A percentile compares a stretch with the other conserved stretches of the same genome.
Evolutionary conservation across 1,140 invertebrate species (phyloP).

Genomic region (Polypedilum pembai): DNA sequence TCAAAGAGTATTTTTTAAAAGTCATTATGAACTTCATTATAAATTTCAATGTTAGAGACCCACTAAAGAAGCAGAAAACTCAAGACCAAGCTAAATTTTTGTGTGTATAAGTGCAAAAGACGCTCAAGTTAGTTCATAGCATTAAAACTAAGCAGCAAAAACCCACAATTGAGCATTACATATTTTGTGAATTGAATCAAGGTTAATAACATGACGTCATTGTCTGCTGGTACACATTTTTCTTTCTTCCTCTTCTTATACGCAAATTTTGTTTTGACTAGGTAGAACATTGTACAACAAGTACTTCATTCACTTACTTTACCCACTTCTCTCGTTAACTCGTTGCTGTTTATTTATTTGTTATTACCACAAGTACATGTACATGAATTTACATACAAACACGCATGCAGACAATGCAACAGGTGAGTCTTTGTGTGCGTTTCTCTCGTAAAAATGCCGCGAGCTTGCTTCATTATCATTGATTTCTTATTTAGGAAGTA

Average conservation of each 20-base stretch:
- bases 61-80: neutral
- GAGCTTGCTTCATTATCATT: neutral
- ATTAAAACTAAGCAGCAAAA: neutral
- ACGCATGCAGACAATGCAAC: neutral
- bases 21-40: conserved; percentile 12
- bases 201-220: conserved; percentile 14
- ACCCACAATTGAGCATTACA: conserved; percentile 4
- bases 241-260: neutral
- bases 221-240: conserved; percentile 16
- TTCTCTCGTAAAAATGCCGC: neutral
- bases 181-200: neutral
- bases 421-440: neutral
- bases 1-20: neutral
- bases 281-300: conserved; percentile 9
- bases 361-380: neutral
- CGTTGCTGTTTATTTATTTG: too few relatives aligned
- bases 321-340: neutral
- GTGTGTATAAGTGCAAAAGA: neutral
- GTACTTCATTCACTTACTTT: conserved; percentile 9
- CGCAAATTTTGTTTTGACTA: neutral
- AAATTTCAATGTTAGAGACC: conserved; percentile 18
- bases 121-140: neutral
- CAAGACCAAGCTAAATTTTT: too few relatives aligned
- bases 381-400: neutral
- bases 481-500: too few relatives aligned